Evolutionary conservation across 2,797 vertebrate species (phyloP).

Genomic region (Hypotaenidia okinawae): DNA sequence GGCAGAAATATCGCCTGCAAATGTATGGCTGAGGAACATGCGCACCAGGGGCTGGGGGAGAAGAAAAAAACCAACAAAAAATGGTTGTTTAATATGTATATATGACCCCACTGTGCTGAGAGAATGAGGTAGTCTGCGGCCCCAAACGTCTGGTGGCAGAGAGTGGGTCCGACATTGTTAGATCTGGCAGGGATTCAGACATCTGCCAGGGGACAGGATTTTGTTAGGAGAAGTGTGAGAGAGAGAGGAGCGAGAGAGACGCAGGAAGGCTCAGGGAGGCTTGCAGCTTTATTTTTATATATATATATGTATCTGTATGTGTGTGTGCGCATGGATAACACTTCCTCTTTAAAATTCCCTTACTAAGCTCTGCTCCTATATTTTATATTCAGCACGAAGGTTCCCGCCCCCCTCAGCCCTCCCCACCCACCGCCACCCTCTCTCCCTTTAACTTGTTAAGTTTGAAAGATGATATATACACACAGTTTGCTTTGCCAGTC

Average conservation of each 20-base stretch:
- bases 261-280: neutral
- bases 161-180: neutral
- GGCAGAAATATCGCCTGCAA: neutral
- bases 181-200: conserved; percentile 35
- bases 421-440: conserved; percentile 48
- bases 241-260: neutral
- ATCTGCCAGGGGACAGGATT: conserved; percentile 47
- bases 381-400: conserved; percentile 59
- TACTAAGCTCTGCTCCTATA: conserved; percentile 42
- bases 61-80: neutral
- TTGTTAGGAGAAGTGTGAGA: neutral
- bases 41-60: neutral
- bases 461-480: conserved; percentile 82
- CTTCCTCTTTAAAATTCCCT: conserved; percentile 58
- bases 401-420: neutral
- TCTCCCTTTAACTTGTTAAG: conserved; percentile 75
- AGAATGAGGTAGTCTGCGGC: neutral
- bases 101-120: neutral
- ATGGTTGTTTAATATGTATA: neutral
- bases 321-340: neutral
- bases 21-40: rapidly evolving
- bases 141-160: neutral
- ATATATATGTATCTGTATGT: too few species aligned
- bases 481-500: conserved; percentile 82
- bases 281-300: neutral